Percentiles rank a stretch among this genome's conserved stretches.
Evolutionary conservation across 2,797 vertebrate species (phyloP).

Genomic region (Premnoplex brunnescens): DNA sequence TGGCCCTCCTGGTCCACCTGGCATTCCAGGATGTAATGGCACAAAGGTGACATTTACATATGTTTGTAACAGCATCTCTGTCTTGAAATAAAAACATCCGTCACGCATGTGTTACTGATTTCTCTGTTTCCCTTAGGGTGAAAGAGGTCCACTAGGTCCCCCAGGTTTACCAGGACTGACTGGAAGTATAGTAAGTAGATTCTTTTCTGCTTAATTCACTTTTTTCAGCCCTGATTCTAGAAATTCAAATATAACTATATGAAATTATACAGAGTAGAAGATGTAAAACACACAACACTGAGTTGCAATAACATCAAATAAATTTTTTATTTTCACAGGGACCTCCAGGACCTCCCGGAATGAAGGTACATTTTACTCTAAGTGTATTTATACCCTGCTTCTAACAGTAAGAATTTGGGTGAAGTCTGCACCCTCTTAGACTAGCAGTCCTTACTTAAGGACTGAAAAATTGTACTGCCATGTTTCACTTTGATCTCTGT

Average conservation of each 20-base stretch:
- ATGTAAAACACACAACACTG: background rate
- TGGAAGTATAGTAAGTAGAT: conserved; percentile 86
- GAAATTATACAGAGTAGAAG: background rate
- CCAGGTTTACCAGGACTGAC: conserved; percentile 83
- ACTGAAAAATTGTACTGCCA: background rate
- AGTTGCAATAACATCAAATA: background rate
- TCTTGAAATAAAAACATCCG: background rate
- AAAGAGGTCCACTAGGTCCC: conserved; percentile 84
- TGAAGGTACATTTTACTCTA: conserved; percentile 81
- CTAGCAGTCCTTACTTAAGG: background rate
- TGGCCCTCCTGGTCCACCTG: conserved; percentile 86
- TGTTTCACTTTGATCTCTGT: background rate
- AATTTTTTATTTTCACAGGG: conserved; percentile 78
- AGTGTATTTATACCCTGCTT: background rate
- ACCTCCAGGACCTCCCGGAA: conserved; percentile 83
- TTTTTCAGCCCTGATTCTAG: background rate
- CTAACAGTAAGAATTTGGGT: background rate
- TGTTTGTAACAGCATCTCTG: background rate
- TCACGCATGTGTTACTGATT: background rate
- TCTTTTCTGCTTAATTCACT: background rate
- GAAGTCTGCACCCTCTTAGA: background rate
- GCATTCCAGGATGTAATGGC: conserved; percentile 97
- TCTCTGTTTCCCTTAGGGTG: conserved; percentile 82
- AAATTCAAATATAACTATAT: background rate
- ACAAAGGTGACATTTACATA: conserved; percentile 85